Evolutionary conservation across 2,888 invertebrate genomes (phyloP).

Genomic region (Aspidapion aeneum): DNA sequence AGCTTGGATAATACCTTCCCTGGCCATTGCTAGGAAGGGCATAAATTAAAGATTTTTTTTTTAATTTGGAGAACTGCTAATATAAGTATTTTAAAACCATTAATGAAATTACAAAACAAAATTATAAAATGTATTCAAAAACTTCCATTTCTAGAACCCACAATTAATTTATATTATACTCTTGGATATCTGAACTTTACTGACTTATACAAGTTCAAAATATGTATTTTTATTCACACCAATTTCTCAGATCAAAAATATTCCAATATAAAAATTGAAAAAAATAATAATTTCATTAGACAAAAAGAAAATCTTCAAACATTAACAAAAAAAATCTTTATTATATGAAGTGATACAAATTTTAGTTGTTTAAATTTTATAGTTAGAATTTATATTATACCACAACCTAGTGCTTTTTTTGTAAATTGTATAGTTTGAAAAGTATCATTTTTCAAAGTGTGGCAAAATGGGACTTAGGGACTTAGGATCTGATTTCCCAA

Average conservation of each 20-base stretch:
- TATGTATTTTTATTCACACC: background rate
- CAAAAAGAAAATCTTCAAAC: slow-evolving; percentile 11
- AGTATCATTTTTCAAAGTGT: too few relatives aligned
- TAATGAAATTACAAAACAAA: background rate
- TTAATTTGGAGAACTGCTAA: background rate
- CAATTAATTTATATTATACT: background rate
- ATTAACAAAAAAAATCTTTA: slow-evolving; percentile 1
- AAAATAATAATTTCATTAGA: background rate
- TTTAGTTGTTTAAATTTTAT: too few relatives aligned
- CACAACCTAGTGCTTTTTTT: too few relatives aligned
- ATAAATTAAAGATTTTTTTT: too few relatives aligned
- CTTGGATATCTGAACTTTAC: background rate
- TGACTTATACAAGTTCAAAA: background rate
- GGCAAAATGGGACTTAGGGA: too few relatives aligned
- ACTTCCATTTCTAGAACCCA: background rate
- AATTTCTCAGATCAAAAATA: background rate
- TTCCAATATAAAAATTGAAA: background rate
- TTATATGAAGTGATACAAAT: background rate
- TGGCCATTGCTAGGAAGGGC: too few relatives aligned
- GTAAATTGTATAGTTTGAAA: too few relatives aligned
- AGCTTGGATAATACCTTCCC: too few relatives aligned
- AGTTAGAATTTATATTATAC: too few relatives aligned
- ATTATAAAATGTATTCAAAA: background rate
- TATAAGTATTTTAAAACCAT: background rate
- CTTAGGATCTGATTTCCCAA: too few relatives aligned